phyloP scores from a whole-genome alignment of 2,797 vertebrate genomes.

The Myioborus miniatus region DNA sequence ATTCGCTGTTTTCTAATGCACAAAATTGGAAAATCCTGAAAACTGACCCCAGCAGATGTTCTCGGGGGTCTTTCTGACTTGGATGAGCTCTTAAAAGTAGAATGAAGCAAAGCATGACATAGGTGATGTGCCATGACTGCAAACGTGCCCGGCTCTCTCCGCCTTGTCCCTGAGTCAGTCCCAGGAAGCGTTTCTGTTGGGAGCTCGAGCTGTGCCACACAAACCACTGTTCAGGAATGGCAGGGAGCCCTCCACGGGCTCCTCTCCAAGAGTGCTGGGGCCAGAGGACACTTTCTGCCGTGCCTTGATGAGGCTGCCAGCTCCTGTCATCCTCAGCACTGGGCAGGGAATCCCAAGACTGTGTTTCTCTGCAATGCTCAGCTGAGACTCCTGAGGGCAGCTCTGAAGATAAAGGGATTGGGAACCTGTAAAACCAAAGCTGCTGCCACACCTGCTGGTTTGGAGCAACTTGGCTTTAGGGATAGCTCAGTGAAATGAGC shows the following conservation, averaged over 20 bases:
- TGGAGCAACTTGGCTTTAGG: neutral
- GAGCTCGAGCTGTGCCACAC: neutral
- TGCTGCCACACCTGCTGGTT: neutral
- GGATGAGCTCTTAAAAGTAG: neutral
- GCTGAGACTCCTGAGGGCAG: neutral
- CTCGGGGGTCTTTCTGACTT: neutral
- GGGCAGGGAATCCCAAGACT: neutral
- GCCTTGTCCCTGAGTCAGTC: neutral
- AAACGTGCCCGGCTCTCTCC: fast-evolving
- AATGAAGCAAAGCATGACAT: neutral
- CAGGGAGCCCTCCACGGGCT: neutral
- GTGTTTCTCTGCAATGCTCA: neutral
- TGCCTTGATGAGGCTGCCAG: neutral
- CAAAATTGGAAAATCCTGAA: neutral
- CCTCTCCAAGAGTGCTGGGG: neutral
- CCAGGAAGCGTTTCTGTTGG: neutral
- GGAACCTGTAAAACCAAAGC: neutral
- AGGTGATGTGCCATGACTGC: neutral
- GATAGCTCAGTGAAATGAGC: neutral
- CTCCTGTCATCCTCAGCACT: neutral
- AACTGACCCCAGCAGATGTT: neutral
- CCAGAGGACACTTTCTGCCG: neutral
- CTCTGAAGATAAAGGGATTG: neutral
- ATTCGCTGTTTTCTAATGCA: neutral
- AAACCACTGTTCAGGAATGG: neutral